Percentiles rank a stretch among this genome's conserved stretches.
These are phyloP conservation scores for Calephelis virginiensis DNA, from an alignment of 1,140 invertebrate genomes.

Conservation along the genomic window DNA sequence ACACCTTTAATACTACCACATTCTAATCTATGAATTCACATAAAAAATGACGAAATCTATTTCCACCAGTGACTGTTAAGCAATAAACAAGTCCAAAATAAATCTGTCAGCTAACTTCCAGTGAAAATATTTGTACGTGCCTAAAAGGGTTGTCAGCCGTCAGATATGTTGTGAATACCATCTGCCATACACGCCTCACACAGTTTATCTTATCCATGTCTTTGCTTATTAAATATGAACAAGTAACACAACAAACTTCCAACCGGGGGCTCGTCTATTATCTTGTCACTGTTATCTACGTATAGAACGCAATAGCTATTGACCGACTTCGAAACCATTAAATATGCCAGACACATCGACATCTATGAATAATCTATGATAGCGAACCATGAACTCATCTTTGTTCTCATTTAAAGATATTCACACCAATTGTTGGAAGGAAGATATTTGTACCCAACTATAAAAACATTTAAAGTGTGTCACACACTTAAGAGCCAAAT, in stretches of 20 bases:
- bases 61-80: not conserved
- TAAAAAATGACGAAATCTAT: not conserved
- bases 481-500: not conserved
- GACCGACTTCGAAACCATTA: constrained; percentile 5
- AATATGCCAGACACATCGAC: constrained; percentile 10
- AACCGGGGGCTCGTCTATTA: constrained; percentile 50
- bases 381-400: not conserved
- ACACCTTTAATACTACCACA: not conserved
- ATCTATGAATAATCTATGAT: constrained; percentile 2
- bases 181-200: constrained; percentile 21
- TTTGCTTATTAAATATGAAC: constrained; percentile 44
- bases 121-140: constrained; percentile 44
- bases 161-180: constrained; percentile 34
- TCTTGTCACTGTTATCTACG: constrained; percentile 29
- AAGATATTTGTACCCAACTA: not conserved
- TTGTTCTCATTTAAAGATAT: not conserved
- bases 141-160: constrained; percentile 33
- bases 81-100: constrained; percentile 24
- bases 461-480: not conserved
- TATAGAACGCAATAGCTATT: constrained; percentile 21
- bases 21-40: too few relatives aligned
- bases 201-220: constrained; percentile 49
- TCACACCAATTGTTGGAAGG: not conserved
- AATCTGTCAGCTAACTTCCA: constrained; percentile 22
- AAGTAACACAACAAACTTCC: constrained; percentile 39